phyloP scores from a whole-genome alignment of 2,888 invertebrate genomes.

The Cephus runcator region DNA sequence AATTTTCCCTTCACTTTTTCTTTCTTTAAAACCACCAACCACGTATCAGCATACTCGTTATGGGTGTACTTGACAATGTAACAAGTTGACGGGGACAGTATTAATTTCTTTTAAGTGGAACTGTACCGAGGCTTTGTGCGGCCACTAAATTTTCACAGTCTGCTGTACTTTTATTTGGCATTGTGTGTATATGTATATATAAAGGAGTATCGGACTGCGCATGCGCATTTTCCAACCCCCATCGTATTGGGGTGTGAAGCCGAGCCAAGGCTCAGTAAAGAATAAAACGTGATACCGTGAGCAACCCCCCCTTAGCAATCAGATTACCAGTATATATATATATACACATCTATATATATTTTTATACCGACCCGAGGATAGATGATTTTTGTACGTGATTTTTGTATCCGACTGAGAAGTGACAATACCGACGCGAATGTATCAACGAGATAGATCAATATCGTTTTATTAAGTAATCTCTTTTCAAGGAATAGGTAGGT shows the following conservation, averaged over 20 bases:
- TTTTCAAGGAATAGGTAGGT: constrained; percentile 37
- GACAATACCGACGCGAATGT: constrained; percentile 12
- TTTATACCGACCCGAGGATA: constrained; percentile 1
- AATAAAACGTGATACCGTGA: constrained; percentile 42
- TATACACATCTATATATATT: not conserved
- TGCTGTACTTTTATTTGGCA: constrained; percentile 3
- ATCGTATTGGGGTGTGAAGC: constrained; percentile 38
- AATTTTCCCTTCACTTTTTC: not conserved
- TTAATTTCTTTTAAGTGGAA: not conserved
- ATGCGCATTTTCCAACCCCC: constrained; percentile 28
- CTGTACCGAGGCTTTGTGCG: not conserved
- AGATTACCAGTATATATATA: constrained; percentile 4
- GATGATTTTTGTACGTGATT: constrained; percentile 1
- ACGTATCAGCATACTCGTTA: not conserved
- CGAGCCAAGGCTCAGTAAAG: constrained; percentile 43
- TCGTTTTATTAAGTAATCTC: constrained; percentile 15
- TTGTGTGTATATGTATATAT: not conserved
- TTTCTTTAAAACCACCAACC: not conserved
- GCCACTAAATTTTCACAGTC: not conserved
- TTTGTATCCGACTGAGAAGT: not conserved
- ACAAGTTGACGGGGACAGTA: not conserved
- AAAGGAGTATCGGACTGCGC: constrained; percentile 23
- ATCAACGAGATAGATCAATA: constrained; percentile 28
- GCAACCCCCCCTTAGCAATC: constrained; percentile 9
- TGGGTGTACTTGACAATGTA: not conserved